phyloP scores from a whole-genome alignment of 1,140 invertebrate genomes.

The Orius laevigatus region DNA sequence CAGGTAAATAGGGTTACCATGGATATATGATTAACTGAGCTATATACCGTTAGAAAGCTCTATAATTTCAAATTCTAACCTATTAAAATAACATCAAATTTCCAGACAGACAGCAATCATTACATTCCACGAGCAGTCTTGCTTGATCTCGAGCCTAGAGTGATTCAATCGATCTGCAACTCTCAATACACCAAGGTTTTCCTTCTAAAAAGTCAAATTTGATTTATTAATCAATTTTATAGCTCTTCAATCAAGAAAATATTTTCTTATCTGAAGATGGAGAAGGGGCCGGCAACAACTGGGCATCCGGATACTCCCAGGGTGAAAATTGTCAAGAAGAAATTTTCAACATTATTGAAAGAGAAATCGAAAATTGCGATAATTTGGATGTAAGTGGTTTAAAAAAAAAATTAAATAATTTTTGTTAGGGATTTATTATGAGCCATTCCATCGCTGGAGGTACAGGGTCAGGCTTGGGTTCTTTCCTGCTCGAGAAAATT shows the following conservation, averaged over 20 bases:
- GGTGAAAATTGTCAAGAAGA: constrained; percentile 90
- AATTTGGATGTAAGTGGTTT: constrained; percentile 71
- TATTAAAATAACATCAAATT: too few relatives aligned
- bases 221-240: constrained; percentile 19
- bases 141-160: constrained; percentile 90
- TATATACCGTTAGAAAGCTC: too few relatives aligned
- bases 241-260: constrained; percentile 96
- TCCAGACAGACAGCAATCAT: constrained; percentile 86
- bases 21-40: too few relatives aligned
- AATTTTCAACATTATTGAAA: constrained; percentile 96
- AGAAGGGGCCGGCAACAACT: constrained; percentile 98
- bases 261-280: constrained; percentile 94
- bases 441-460: constrained; percentile 98
- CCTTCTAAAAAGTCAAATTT: background rate
- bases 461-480: constrained; percentile 96
- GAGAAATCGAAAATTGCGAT: constrained; percentile 96
- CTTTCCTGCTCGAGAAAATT: constrained; percentile 82
- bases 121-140: constrained; percentile 95
- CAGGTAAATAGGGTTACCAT: constrained; percentile 48
- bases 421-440: constrained; percentile 77
- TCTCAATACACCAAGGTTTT: constrained; percentile 81
- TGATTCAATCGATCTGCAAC: constrained; percentile 93
- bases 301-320: constrained; percentile 90
- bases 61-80: too few relatives aligned
- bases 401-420: constrained; percentile 1